Evolutionary conservation across 1,140 invertebrate species (phyloP).

Genomic region (Magallana angulata): DNA sequence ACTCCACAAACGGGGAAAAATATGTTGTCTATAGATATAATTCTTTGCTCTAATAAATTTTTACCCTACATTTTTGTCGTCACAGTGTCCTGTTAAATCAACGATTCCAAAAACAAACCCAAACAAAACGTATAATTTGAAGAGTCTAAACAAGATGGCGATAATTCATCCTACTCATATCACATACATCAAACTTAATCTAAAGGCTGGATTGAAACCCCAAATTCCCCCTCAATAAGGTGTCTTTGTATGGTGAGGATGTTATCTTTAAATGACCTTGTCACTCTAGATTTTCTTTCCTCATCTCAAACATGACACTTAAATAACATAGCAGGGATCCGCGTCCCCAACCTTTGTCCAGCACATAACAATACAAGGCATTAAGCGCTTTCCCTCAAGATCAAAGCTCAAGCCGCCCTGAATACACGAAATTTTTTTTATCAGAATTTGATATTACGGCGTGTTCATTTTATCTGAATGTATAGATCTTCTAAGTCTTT

Average conservation of each 20-base stretch:
- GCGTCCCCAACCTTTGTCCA: not conserved
- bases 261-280: not conserved
- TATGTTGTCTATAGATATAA: too few relatives aligned
- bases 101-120: not conserved
- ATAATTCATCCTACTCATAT: conserved; percentile 10
- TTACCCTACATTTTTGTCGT: not conserved
- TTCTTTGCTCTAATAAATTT: not conserved
- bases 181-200: not conserved
- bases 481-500: too few relatives aligned
- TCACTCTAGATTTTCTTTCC: not conserved
- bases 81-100: not conserved
- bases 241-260: not conserved
- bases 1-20: too few relatives aligned
- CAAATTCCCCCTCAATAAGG: not conserved
- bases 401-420: too few relatives aligned
- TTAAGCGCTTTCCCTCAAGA: too few relatives aligned
- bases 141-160: conserved; percentile 9
- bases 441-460: too few relatives aligned
- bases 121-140: not conserved
- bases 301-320: not conserved
- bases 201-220: not conserved
- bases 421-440: too few relatives aligned
- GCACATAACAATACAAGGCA: too few relatives aligned
- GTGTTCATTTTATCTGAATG: too few relatives aligned
- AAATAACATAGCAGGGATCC: conserved; percentile 9